phyloP scores from a whole-genome alignment of 2,113 vertebrate genomes.

The Mugil cephalus region DNA sequence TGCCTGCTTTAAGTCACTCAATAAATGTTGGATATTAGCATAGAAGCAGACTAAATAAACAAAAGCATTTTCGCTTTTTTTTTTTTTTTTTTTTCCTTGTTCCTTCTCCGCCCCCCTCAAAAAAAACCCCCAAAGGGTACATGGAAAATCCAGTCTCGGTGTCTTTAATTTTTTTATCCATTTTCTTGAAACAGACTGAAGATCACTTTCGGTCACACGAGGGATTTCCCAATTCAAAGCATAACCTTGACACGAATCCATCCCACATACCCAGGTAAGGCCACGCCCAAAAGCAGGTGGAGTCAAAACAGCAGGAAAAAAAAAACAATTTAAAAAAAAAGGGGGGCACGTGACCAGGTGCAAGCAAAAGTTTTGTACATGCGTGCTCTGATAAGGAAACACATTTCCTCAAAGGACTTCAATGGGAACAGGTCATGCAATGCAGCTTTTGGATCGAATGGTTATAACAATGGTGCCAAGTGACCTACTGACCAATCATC shows the following conservation, averaged over 20 bases:
- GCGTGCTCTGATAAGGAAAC: not conserved
- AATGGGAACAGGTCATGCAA: slow-evolving; percentile 12
- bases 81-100: too few relatives aligned
- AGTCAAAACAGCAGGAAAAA: slow-evolving; percentile 51
- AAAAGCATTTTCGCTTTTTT: not conserved
- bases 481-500: slow-evolving; percentile 4
- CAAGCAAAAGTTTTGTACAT: slow-evolving; percentile 28
- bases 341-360: slow-evolving; percentile 59
- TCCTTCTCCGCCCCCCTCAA: too few relatives aligned
- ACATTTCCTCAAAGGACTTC: not conserved
- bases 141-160: not conserved
- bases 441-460: not conserved
- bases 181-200: not conserved
- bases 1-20: too few relatives aligned
- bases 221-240: slow-evolving; percentile 2
- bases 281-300: slow-evolving; percentile 42
- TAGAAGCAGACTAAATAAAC: not conserved
- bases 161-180: not conserved
- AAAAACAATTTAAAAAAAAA: too few relatives aligned
- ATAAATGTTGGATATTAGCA: too few relatives aligned
- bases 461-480: slow-evolving; percentile 37
- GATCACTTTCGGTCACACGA: not conserved
- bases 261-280: not conserved
- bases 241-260: not conserved
- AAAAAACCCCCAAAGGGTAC: not conserved